Evolutionary conservation across 2,888 invertebrate species (phyloP), one percentile per base, ranked within the genome.

Genomic region (Xiphydria camelus): DNA sequence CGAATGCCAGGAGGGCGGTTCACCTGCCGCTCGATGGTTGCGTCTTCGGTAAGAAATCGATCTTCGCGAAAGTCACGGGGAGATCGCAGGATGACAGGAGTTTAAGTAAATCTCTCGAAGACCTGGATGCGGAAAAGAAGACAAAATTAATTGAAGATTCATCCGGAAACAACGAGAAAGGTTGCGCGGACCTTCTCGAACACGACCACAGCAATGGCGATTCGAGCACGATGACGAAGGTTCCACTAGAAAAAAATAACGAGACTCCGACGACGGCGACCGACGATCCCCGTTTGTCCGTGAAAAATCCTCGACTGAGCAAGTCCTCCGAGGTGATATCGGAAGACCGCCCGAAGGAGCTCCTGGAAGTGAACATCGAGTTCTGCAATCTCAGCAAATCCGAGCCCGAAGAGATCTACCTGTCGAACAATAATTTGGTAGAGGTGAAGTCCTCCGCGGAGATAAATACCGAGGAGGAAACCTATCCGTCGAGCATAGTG

Each of bases 111-210:
- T 12, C 26, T 10, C 26, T 12, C 26, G 26, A 26, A 26, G 25
- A 42, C n/a, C 46, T 47, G 5, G 49, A 50, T 26, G 14, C 47
- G 2, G 52, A 56, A 36, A 33, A 36, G 5, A 20, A 10, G 12
- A 40, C 34, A 29, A 42, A 10, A 21, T 12, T 31, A 31, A 6
- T 48, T 55, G 21, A 48, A 41, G 7, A 33, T 7, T 33, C 6
- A 15, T n/a, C n/a, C n/a, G n/a, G n/a, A n/a, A n/a, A n/a, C n/a
- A n/a, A n/a, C n/a, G n/a, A n/a, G n/a, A n/a, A n/a, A n/a, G n/a
- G n/a, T n/a, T n/a, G n/a, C n/a, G n/a, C n/a, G n/a, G n/a, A n/a
- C n/a, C n/a, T n/a, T n/a, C n/a, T n/a, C n/a, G n/a, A n/a, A n/a
- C n/a, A 9, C 17, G 33, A 15, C 14, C n/a, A 3, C 3, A 4